phyloP scores from a whole-genome alignment of 1,140 invertebrate species.

The Homarus americanus region DNA sequence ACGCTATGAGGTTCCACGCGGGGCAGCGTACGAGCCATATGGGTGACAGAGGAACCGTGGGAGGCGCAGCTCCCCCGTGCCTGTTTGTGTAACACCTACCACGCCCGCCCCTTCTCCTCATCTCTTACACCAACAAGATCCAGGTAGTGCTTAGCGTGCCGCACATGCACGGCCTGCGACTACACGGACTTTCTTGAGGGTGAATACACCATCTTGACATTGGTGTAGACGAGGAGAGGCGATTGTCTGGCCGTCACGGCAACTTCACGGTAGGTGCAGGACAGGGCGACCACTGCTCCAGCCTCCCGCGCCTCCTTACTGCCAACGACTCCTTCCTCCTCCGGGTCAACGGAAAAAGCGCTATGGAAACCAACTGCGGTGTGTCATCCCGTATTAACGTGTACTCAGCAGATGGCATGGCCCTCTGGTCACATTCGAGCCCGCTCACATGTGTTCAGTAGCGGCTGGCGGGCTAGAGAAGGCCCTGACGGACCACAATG shows the following conservation, averaged over 20 bases:
- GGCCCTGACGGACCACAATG: too few species aligned
- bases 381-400: slow-evolving; percentile 71
- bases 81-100: slow-evolving; percentile 68
- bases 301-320: slow-evolving; percentile 62
- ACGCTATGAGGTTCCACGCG: slow-evolving; percentile 69
- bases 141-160: slow-evolving; percentile 68
- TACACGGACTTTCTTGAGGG: slow-evolving; percentile 74
- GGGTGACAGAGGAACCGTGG: slow-evolving; percentile 72
- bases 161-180: slow-evolving; percentile 66
- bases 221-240: neutral
- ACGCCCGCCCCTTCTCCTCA: slow-evolving; percentile 54
- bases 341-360: slow-evolving; percentile 44
- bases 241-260: slow-evolving; percentile 48
- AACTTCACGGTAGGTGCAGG: slow-evolving; percentile 71
- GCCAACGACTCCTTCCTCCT: slow-evolving; percentile 72
- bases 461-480: slow-evolving; percentile 53
- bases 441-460: slow-evolving; percentile 71
- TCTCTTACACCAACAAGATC: slow-evolving; percentile 66
- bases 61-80: slow-evolving; percentile 62
- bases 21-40: slow-evolving; percentile 50
- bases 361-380: slow-evolving; percentile 52
- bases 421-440: slow-evolving; percentile 72
- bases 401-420: slow-evolving; percentile 63
- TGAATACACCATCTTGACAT: slow-evolving; percentile 70
- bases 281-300: slow-evolving; percentile 47